Evolutionary conservation across 2,113 vertebrate species (phyloP).

Genomic region (Urocynchramus pylzowi): DNA sequence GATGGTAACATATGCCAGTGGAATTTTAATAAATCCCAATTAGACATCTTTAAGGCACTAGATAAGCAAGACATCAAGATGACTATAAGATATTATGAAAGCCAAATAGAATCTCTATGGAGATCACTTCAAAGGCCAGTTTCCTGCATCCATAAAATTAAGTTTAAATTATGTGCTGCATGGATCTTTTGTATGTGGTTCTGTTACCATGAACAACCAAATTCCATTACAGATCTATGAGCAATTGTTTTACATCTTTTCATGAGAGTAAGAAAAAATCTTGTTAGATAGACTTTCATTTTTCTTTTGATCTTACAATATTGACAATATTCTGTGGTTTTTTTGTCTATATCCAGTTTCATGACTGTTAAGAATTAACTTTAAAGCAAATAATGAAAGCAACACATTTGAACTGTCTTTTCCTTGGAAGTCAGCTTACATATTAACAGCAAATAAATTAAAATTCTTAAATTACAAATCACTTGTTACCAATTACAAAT

Average conservation of each 20-base stretch:
- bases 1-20: not conserved
- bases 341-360: not conserved
- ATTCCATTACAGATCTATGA: not conserved
- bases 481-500: not conserved
- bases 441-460: constrained; percentile 11
- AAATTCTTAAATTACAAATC: not conserved
- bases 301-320: not conserved
- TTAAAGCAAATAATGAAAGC: not conserved
- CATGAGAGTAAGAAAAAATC: not conserved
- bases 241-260: not conserved
- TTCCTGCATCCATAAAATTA: constrained; percentile 12
- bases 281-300: not conserved
- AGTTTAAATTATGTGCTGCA: not conserved
- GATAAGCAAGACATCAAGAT: not conserved
- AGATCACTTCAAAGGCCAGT: constrained; percentile 12
- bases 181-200: not conserved
- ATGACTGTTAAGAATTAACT: not conserved
- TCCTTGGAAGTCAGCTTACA: not conserved
- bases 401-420: not conserved
- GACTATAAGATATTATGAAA: not conserved
- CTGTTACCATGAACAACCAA: constrained; percentile 3
- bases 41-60: not conserved
- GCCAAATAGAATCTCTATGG: not conserved
- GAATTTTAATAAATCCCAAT: not conserved
- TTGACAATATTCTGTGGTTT: not conserved